Conservation (phyloP, 2,888 invertebrate genomes). For the Elmis aenea region DNA sequence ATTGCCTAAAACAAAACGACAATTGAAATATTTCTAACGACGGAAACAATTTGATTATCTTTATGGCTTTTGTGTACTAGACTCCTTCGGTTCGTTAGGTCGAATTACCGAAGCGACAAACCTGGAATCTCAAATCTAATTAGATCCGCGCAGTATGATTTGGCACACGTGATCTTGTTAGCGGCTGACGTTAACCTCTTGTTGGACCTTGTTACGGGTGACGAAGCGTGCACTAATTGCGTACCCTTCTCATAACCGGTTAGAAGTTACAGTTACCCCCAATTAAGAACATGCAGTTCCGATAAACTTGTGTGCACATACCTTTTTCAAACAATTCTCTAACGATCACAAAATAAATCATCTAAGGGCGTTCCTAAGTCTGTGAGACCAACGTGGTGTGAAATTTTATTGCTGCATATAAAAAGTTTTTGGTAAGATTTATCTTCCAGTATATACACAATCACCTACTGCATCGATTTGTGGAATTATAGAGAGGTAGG, state of each 20-base stretch:
- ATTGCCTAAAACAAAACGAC: conserved; percentile 23
- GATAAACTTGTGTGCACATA: conserved; percentile 6
- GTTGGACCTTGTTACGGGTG: neutral
- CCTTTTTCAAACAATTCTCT: conserved; percentile 14
- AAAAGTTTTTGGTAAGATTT: conserved; percentile 20
- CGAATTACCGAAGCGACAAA: conserved; percentile 2
- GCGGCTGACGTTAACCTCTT: conserved; percentile 2
- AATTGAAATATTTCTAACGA: neutral
- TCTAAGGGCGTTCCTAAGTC: conserved; percentile 15
- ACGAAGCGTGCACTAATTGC: conserved; percentile 8
- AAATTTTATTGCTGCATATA: conserved; percentile 35
- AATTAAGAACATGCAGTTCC: conserved; percentile 7
- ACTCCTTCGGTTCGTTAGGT: conserved; percentile 9
- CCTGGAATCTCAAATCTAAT: conserved; percentile 11
- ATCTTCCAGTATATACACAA: conserved; percentile 18
- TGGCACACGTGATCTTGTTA: conserved; percentile 15
- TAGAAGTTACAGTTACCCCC: conserved; percentile 3
- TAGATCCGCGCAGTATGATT: conserved; percentile 9
- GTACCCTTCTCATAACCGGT: conserved; percentile 8
- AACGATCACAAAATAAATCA: conserved; percentile 23
- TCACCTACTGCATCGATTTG: too few relatives aligned
- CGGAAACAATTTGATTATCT: neutral
- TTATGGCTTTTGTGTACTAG: too few relatives aligned
- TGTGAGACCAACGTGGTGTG: conserved; percentile 28
- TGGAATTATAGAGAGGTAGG: too few relatives aligned